Evolutionary conservation across 2,797 vertebrate species (phyloP).

Genomic region (Fringilla coelebs): DNA sequence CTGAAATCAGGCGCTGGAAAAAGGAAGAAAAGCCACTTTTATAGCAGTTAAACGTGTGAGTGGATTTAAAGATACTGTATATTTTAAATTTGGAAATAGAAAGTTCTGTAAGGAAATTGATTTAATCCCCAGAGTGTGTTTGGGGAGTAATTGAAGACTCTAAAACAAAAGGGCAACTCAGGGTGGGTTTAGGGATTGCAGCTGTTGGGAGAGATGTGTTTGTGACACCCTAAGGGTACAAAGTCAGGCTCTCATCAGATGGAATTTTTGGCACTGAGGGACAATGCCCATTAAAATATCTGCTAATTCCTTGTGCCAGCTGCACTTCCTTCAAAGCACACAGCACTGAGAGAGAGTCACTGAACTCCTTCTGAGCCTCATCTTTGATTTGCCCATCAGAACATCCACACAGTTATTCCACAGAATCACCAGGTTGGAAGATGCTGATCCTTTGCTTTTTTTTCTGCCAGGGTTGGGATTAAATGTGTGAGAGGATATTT

Average conservation of each 20-base stretch:
- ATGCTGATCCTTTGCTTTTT: not conserved
- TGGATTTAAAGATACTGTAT: not conserved
- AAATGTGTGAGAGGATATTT: not conserved
- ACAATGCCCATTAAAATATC: not conserved
- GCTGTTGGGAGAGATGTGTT: not conserved
- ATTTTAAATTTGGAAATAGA: not conserved
- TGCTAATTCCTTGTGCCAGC: not conserved
- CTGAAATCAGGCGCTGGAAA: not conserved
- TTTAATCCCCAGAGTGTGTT: not conserved
- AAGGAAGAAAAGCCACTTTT: not conserved
- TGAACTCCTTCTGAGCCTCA: not conserved
- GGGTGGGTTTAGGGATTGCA: not conserved
- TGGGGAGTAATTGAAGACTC: not conserved
- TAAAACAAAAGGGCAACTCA: not conserved
- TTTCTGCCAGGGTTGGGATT: not conserved
- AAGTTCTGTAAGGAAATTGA: not conserved
- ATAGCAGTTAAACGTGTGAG: accelerated
- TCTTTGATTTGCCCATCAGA: not conserved
- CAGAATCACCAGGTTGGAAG: not conserved
- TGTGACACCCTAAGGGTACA: not conserved
- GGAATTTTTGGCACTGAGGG: not conserved
- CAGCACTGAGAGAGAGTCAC: not conserved
- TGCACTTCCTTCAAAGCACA: not conserved
- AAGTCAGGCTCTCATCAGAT: not conserved
- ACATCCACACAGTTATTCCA: not conserved